Conservation (phyloP, 2,888 invertebrate genomes). For the Morpho deidamia region DNA sequence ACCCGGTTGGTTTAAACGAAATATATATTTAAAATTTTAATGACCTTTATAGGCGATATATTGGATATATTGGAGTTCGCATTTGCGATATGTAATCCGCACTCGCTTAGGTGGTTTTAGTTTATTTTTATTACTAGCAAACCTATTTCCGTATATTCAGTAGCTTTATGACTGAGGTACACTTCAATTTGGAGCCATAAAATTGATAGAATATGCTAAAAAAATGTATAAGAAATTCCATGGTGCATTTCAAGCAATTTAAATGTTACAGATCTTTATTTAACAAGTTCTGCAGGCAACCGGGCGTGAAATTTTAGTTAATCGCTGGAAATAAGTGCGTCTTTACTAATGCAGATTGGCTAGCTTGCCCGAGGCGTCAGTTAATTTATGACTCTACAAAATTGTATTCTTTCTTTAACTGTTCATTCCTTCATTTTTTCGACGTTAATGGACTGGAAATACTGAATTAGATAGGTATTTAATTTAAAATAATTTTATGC, state of each 20-base stretch:
- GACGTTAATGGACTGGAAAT: no score
- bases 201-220: constrained; percentile 13
- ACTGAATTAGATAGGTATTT: no score
- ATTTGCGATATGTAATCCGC: constrained; percentile 37
- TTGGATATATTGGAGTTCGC: constrained; percentile 52
- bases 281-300: constrained; percentile 63
- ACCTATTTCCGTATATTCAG: background rate
- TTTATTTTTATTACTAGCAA: constrained; percentile 3
- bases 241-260: constrained; percentile 63
- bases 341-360: constrained; percentile 68
- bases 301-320: constrained; percentile 75
- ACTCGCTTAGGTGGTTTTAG: constrained; percentile 9
- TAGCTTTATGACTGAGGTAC: background rate
- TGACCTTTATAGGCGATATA: constrained; percentile 71
- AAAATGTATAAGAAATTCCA: constrained; percentile 22
- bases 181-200: background rate
- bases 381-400: constrained; percentile 66
- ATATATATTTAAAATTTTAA: constrained; percentile 76
- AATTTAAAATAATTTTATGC: no score
- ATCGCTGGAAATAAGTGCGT: constrained; percentile 72
- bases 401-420: constrained; percentile 71
- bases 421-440: constrained; percentile 38
- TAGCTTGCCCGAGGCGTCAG: constrained; percentile 46
- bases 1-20: constrained; percentile 52
- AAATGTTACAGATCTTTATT: constrained; percentile 71